These are phyloP conservation scores for Hypsopygia costalis DNA, from an alignment of 2,888 invertebrate species.

Conservation along the genomic window DNA sequence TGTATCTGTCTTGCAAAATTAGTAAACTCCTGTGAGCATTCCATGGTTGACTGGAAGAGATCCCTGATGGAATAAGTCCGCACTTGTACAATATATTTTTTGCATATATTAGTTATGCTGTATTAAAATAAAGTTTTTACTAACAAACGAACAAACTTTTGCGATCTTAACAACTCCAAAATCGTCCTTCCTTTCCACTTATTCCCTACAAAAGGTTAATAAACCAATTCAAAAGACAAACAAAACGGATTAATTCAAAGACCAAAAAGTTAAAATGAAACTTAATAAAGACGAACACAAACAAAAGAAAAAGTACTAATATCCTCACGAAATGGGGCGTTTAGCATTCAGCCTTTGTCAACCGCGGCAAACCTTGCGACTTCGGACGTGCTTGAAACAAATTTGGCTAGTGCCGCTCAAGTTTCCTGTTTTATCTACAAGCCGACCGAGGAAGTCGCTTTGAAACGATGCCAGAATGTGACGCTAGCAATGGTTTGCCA, in stretches of 20 bases:
- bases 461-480: slow-evolving; percentile 49
- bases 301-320: neutral
- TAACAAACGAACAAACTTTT: too few species aligned
- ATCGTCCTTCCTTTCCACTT: too few species aligned
- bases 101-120: too few species aligned
- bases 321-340: slow-evolving; percentile 13
- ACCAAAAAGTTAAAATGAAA: neutral
- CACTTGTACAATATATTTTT: too few species aligned
- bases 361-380: neutral
- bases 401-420: slow-evolving; percentile 25
- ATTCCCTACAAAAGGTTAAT: slow-evolving; percentile 1
- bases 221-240: slow-evolving; percentile 1
- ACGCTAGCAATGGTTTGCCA: slow-evolving; percentile 27
- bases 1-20: too few species aligned
- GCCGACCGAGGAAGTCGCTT: slow-evolving; percentile 22
- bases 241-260: neutral
- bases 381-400: slow-evolving; percentile 2
- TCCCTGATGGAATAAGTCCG: too few species aligned
- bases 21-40: too few species aligned
- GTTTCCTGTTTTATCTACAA: slow-evolving; percentile 40
- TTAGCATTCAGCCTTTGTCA: slow-evolving; percentile 12
- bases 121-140: too few species aligned
- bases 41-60: too few species aligned
- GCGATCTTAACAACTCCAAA: too few species aligned
- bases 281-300: slow-evolving; percentile 4